Conservation (phyloP, 2,113 vertebrate species). For the Leptodactylus fuscus region DNA sequence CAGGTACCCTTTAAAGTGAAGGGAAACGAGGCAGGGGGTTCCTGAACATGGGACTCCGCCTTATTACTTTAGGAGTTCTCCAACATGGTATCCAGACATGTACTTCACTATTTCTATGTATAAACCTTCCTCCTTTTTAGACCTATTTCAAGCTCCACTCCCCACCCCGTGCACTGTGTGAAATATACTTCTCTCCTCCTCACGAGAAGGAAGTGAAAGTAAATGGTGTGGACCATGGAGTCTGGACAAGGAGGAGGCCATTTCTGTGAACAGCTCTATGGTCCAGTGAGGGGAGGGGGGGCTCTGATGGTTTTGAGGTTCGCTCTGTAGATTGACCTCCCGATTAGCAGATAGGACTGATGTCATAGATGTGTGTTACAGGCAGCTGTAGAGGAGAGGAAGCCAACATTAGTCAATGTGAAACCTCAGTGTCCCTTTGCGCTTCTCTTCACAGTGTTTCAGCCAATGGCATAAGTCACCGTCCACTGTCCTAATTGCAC, state of each 20-base stretch:
- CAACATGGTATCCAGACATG: too few species aligned
- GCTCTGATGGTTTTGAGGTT: too few species aligned
- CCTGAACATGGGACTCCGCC: too few species aligned
- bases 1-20: too few species aligned
- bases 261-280: too few species aligned
- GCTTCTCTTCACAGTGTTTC: background rate
- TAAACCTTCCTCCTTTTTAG: too few species aligned
- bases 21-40: too few species aligned
- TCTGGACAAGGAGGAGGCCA: background rate
- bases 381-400: background rate
- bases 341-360: background rate
- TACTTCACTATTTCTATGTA: too few species aligned
- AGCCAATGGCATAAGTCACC: background rate
- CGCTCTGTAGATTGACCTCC: too few species aligned
- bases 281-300: too few species aligned
- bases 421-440: slow-evolving; percentile 36
- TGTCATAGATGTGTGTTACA: background rate
- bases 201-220: slow-evolving; percentile 37
- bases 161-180: background rate
- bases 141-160: background rate
- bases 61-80: too few species aligned
- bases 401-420: slow-evolving; percentile 45
- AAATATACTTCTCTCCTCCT: background rate
- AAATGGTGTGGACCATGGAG: background rate
- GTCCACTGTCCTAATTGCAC: too few species aligned